phyloP scores from a whole-genome alignment of 2,888 invertebrate genomes.

The Heliconius ismenius region DNA sequence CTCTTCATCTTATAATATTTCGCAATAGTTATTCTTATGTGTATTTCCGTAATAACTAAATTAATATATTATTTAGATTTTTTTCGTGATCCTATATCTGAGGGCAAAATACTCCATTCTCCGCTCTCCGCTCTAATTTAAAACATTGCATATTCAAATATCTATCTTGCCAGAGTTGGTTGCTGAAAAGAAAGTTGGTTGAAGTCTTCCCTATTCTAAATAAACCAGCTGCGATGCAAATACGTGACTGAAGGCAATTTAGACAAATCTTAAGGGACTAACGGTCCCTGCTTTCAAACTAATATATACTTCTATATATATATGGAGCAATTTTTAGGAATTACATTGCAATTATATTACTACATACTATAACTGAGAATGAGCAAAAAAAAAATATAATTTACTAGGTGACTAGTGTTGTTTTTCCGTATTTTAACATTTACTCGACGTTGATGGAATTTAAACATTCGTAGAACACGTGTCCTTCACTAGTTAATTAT shows the following conservation, averaged over 20 bases:
- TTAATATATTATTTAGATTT: no score
- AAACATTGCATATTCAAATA: no score
- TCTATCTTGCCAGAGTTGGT: no score
- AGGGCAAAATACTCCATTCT: no score
- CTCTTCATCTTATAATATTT: no score
- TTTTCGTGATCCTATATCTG: no score
- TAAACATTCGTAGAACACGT: background rate
- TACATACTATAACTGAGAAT: background rate
- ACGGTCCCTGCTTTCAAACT: no score
- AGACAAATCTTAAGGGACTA: background rate
- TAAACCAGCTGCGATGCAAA: background rate
- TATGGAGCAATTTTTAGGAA: background rate
- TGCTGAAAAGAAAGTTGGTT: no score
- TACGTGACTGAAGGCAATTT: background rate
- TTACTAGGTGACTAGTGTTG: background rate
- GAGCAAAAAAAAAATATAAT: background rate
- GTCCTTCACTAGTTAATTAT: slow-evolving; percentile 6
- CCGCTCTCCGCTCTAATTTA: no score
- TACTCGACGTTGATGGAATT: slow-evolving; percentile 4
- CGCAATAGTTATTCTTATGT: no score
- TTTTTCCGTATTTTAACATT: background rate
- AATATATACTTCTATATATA: no score
- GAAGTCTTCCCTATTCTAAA: background rate
- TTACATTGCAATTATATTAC: background rate
- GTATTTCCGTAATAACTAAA: no score